These are phyloP conservation scores for Eudemis profundana DNA, from an alignment of 2,888 invertebrate species.

Conservation along the genomic window DNA sequence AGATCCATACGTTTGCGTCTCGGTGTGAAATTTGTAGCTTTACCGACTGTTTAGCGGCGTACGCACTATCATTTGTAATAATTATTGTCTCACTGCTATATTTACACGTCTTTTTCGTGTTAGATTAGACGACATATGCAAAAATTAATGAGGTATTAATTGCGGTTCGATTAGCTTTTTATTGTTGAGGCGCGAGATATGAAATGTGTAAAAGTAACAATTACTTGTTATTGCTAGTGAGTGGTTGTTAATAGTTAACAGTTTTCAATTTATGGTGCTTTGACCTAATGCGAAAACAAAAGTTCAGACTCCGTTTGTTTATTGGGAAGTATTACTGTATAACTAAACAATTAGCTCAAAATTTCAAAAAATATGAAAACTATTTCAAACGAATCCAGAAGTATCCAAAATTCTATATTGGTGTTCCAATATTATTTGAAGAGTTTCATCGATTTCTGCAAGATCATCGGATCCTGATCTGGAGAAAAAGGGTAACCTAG, in stretches of 20 bases:
- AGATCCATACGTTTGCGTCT: slow-evolving; percentile 85
- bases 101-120: slow-evolving; percentile 76
- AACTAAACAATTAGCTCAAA: too few relatives aligned
- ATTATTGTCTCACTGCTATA: slow-evolving; percentile 83
- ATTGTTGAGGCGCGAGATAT: slow-evolving; percentile 29
- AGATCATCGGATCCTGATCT: too few relatives aligned
- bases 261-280: slow-evolving; percentile 10
- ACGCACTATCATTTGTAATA: slow-evolving; percentile 84
- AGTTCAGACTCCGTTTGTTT: slow-evolving; percentile 1
- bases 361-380: too few relatives aligned
- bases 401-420: too few relatives aligned
- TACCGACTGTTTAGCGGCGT: slow-evolving; percentile 83
- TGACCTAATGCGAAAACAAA: slow-evolving; percentile 26
- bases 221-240: slow-evolving; percentile 26
- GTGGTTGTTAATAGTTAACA: slow-evolving; percentile 16
- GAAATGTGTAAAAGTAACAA: slow-evolving; percentile 37
- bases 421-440: too few relatives aligned
- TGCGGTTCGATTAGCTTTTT: slow-evolving; percentile 34
- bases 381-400: too few relatives aligned
- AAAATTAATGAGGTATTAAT: slow-evolving; percentile 45
- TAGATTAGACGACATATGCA: slow-evolving; percentile 53
- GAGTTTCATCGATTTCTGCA: too few relatives aligned
- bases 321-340: background rate
- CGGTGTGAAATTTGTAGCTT: slow-evolving; percentile 85
- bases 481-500: too few relatives aligned